Evolutionary conservation across 1,140 invertebrate species (phyloP).

Genomic region (Maconellicoccus hirsutus): DNA sequence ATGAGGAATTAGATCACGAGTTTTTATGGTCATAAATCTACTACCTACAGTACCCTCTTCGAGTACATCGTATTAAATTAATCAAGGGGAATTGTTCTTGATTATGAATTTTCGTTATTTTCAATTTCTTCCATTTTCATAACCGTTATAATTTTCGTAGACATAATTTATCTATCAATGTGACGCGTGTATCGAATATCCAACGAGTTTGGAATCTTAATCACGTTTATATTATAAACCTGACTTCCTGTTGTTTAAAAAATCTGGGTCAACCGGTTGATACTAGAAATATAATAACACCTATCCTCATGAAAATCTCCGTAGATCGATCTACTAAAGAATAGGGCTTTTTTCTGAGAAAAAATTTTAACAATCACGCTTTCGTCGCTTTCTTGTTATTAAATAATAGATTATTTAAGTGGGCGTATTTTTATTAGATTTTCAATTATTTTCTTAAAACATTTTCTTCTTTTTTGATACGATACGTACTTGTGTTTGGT

Average conservation of each 20-base stretch:
- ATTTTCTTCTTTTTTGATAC: too few species aligned
- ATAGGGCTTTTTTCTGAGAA: neutral
- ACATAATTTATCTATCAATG: neutral
- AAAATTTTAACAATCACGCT: neutral
- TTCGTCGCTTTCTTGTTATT: neutral
- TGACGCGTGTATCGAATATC: constrained; percentile 6
- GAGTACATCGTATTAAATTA: too few species aligned
- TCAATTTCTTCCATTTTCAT: neutral
- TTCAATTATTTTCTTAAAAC: too few species aligned
- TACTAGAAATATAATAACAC: constrained; percentile 18
- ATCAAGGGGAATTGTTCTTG: too few species aligned
- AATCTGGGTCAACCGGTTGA: constrained; percentile 19
- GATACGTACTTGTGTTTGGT: too few species aligned
- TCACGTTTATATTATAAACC: neutral
- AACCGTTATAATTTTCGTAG: constrained; percentile 9
- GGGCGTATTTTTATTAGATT: too few species aligned
- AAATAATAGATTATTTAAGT: neutral
- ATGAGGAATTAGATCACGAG: too few species aligned
- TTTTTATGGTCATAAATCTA: too few species aligned
- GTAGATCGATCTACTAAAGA: neutral
- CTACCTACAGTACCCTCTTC: too few species aligned
- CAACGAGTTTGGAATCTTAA: constrained; percentile 14
- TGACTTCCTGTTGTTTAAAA: constrained; percentile 19
- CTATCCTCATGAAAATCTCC: constrained; percentile 12
- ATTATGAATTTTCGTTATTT: neutral